Evolutionary conservation across 2,888 invertebrate species (phyloP).

Genomic region (Frankliniella fusca): DNA sequence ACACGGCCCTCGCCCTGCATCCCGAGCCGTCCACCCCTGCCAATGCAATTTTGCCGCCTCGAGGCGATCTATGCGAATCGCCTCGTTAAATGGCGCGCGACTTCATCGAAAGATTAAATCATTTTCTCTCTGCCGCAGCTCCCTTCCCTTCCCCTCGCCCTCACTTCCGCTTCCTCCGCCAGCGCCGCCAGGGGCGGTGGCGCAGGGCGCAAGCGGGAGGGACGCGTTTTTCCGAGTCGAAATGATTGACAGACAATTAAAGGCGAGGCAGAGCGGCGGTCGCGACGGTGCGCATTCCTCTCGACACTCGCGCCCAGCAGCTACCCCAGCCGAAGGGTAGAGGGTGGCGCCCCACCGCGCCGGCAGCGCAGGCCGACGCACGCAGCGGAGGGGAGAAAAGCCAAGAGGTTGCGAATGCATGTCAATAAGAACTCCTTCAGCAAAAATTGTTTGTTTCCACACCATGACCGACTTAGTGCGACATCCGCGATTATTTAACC

Average conservation of each 20-base stretch:
- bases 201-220: not conserved
- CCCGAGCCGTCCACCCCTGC: not conserved
- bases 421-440: no score
- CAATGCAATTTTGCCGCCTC: not conserved
- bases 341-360: no score
- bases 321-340: no score
- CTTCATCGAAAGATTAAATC: slow-evolving; percentile 22
- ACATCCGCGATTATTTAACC: no score
- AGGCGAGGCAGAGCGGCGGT: not conserved
- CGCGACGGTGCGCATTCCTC: no score
- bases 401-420: no score
- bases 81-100: slow-evolving; percentile 18
- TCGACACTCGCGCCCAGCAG: no score
- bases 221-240: not conserved
- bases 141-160: not conserved
- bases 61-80: not conserved
- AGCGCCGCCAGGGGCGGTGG: not conserved
- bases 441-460: no score
- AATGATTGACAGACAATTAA: slow-evolving; percentile 25
- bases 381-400: no score
- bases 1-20: not conserved
- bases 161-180: not conserved
- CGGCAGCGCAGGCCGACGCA: no score
- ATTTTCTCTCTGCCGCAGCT: not conserved
- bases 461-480: no score